phyloP scores from a whole-genome alignment of 2,888 invertebrate genomes.

The Cantharis lateralis region DNA sequence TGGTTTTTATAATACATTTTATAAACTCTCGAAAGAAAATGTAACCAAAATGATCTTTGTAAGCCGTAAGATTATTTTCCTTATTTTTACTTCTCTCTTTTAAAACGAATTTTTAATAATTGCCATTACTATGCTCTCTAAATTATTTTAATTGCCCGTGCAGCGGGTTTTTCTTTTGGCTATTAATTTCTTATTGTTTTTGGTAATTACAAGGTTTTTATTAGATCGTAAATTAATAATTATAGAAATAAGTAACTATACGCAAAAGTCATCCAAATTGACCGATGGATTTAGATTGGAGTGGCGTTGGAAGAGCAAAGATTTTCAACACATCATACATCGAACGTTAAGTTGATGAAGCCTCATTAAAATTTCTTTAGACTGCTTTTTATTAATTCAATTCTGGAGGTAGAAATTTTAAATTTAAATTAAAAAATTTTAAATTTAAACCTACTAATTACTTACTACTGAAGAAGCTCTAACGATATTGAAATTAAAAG shows the following conservation, averaged over 20 bases:
- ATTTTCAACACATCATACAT: background rate
- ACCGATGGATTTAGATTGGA: background rate
- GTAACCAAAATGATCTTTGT: background rate
- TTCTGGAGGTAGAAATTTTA: background rate
- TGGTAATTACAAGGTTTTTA: background rate
- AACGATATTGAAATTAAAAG: background rate
- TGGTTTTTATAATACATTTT: too few species aligned
- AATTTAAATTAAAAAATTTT: background rate
- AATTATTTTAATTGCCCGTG: background rate
- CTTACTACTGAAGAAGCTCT: background rate
- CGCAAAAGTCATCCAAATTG: background rate
- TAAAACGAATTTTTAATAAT: background rate
- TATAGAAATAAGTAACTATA: background rate
- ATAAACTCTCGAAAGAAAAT: too few species aligned
- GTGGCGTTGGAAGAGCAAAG: background rate
- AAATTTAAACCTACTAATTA: background rate
- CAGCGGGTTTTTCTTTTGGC: background rate
- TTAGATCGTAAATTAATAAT: background rate
- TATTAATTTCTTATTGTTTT: background rate
- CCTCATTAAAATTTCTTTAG: background rate
- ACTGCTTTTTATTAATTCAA: background rate
- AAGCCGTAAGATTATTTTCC: background rate
- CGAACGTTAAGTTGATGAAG: background rate
- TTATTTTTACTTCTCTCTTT: background rate
- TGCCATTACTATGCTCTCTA: background rate